Percentiles rank a stretch among this genome's conserved stretches.
These are phyloP conservation scores for Bombus cullumanus DNA, from an alignment of 1,140 invertebrate genomes.

Conservation along the genomic window DNA sequence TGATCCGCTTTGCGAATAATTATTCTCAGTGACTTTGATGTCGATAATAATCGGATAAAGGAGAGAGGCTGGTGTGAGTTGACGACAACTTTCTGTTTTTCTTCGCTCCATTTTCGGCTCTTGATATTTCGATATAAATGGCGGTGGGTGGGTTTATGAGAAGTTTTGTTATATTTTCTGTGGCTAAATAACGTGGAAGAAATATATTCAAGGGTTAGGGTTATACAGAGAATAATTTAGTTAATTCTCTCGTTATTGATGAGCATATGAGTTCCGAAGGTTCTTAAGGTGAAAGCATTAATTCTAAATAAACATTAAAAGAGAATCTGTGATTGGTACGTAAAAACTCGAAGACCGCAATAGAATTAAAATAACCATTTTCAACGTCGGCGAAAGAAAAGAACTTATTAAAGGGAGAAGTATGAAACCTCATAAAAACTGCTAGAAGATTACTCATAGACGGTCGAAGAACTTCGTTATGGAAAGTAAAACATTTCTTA, in stretches of 20 bases:
- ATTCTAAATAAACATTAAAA: not conserved
- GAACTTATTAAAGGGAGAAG: not conserved
- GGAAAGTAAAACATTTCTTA: slow-evolving; percentile 2
- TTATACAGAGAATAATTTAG: not conserved
- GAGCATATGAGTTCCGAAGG: not conserved
- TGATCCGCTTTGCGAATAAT: slow-evolving; percentile 49
- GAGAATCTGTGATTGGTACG: not conserved
- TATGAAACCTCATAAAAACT: not conserved
- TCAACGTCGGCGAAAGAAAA: not conserved
- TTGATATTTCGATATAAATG: no score
- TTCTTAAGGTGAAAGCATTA: not conserved
- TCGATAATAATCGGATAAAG: slow-evolving; percentile 26
- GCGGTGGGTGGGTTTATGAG: not conserved
- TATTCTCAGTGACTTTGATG: slow-evolving; percentile 38
- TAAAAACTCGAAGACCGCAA: not conserved
- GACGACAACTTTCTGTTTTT: not conserved
- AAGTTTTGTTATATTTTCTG: not conserved
- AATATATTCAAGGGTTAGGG: not conserved
- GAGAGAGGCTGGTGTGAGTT: not conserved
- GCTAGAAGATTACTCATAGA: not conserved
- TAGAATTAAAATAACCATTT: not conserved
- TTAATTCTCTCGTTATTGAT: not conserved
- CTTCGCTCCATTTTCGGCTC: not conserved
- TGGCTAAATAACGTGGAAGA: no score
- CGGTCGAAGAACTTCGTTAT: not conserved